Evolutionary conservation across 2,113 vertebrate genomes (phyloP), one percentile per base, ranked within the genome.

Genomic region (Peucedramus taeniatus): DNA sequence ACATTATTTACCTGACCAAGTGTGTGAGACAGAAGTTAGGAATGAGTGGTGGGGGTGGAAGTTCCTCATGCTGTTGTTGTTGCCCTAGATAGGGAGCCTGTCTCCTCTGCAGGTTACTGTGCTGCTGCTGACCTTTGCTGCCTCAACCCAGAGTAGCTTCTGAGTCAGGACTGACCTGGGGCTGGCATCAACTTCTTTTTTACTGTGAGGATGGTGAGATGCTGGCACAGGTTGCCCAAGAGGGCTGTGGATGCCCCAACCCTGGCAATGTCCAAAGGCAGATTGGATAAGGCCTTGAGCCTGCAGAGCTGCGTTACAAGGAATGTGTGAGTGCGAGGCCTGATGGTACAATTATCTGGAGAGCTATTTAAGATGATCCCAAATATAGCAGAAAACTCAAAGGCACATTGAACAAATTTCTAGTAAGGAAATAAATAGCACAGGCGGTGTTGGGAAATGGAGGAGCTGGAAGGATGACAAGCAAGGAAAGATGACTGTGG

Each of bases 31-130:
- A 84, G 80, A 89, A 47, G 80, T 56, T 87, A 87, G 93, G 95
- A 95, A 94, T 91, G 94, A 93, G 26, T 33, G 42, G 27, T 71
- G 69, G 69, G 80, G n/a, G 91, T 91, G 86, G 93, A 83, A 74
- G 64, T 59, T 81, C 72, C 77, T 89, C 15, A 1, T 1, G 27
- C 47, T 65, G 39, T 4, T 91, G 59, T 31, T 85, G 79, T 57
- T 95, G 92, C 64, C 86, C 86, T 83, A 63, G 47, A 92, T 56
- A 54, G 76, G 69, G 56, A 72, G 37, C 51, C 76, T 77, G 53
- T 51, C 75, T 57, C 7, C 75, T 77, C 0, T 28, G 27, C 21
- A 27, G 50, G 42, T 39, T 28, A 2, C 45, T 2, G 9, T 30
- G 61, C 78, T 71, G 3, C 76, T 90, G 50, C 10, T 42, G 66